Conservation (phyloP, 2,888 invertebrate genomes). For the Nephrotoma appendiculata region DNA sequence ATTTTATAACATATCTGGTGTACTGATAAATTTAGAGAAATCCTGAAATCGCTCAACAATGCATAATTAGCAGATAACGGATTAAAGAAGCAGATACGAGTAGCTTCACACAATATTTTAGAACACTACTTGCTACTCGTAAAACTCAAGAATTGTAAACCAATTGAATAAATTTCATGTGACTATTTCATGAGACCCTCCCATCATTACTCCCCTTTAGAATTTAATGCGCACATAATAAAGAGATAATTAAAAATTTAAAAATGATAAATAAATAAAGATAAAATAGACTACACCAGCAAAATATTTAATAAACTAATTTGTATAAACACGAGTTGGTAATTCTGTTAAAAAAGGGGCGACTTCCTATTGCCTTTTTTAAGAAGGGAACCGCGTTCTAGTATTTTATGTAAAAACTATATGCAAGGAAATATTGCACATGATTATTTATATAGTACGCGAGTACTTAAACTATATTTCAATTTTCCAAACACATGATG, state of each 20-base stretch:
- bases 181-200: not conserved
- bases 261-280: not conserved
- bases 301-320: not conserved
- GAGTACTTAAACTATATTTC: no score
- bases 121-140: no score
- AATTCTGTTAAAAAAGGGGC: not conserved
- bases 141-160: no score
- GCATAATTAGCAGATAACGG: no score
- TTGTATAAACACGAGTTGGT: not conserved
- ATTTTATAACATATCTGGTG: no score
- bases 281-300: not conserved
- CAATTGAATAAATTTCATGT: not conserved
- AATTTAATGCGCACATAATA: not conserved
- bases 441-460: no score
- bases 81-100: no score
- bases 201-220: not conserved
- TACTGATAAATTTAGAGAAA: no score
- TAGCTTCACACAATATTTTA: no score
- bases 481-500: no score
- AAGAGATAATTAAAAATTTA: not conserved
- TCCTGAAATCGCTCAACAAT: no score
- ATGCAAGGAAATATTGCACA: not conserved
- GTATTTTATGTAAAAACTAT: not conserved
- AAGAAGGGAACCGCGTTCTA: not conserved
- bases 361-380: not conserved